phyloP scores from a whole-genome alignment of 2,113 vertebrate species.

The Macrotus californicus region DNA sequence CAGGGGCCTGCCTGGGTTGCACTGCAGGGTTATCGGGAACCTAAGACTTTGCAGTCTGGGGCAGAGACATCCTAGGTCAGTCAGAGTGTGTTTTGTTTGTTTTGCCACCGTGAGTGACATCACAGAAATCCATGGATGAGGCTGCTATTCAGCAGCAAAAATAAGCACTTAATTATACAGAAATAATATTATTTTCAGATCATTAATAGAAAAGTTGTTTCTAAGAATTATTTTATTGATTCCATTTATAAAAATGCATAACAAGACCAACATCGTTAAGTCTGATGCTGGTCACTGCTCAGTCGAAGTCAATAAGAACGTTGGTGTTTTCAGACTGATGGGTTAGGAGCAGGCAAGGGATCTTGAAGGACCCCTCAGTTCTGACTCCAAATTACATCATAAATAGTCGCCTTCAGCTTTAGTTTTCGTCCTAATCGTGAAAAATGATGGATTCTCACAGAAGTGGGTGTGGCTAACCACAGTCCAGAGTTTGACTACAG shows the following conservation, averaged over 20 bases:
- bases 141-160: not conserved
- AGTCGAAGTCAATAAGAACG: accelerated
- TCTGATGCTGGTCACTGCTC: not conserved
- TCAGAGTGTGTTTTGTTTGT: not conserved
- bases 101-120: not conserved
- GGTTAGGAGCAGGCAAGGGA: not conserved
- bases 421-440: not conserved
- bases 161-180: not conserved
- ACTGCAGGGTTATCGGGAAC: not conserved
- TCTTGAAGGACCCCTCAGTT: not conserved
- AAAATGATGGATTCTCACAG: not conserved
- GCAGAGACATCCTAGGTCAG: not conserved
- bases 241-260: not conserved
- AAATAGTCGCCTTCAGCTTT: not conserved
- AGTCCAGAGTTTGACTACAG: not conserved
- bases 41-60: not conserved
- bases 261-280: not conserved
- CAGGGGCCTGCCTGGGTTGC: not conserved
- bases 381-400: not conserved
- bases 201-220: not conserved
- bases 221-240: not conserved
- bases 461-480: not conserved
- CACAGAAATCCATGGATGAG: not conserved
- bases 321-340: not conserved
- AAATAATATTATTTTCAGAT: not conserved